phyloP scores from a whole-genome alignment of 2,797 vertebrate species.

The Anabas testudineus region DNA sequence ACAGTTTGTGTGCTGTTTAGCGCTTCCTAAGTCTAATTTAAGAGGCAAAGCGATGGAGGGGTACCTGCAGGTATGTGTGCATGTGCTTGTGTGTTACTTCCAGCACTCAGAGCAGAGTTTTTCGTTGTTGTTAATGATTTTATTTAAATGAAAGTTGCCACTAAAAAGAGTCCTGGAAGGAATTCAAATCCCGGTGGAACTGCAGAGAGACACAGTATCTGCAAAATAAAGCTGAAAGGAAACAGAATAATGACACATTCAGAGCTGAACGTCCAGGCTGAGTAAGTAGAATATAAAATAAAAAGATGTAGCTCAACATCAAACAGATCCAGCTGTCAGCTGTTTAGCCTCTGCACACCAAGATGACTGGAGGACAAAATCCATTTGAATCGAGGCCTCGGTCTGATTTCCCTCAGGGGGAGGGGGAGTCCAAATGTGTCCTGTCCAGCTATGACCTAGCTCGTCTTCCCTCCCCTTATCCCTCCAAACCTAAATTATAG shows the following conservation, averaged over 20 bases:
- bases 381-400: neutral
- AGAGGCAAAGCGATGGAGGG: no score
- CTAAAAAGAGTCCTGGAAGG: no score
- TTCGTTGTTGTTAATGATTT: no score
- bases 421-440: no score
- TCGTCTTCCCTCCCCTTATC: neutral
- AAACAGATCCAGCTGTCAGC: neutral
- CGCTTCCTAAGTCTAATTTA: no score
- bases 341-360: neutral
- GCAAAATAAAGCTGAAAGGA: neutral
- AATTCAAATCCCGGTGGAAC: no score
- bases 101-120: no score
- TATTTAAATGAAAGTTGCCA: no score
- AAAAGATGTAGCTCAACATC: neutral
- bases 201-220: no score
- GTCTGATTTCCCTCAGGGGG: constrained; percentile 10
- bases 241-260: neutral
- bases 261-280: neutral
- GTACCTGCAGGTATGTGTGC: no score
- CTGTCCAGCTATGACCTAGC: neutral
- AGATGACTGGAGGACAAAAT: neutral
- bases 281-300: neutral
- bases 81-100: no score
- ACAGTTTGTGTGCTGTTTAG: no score
- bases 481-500: constrained; percentile 9